Evolutionary conservation across 53 echinoderm and acorn worm species (phyloP).

Genomic region (Paelopatides confundens): DNA sequence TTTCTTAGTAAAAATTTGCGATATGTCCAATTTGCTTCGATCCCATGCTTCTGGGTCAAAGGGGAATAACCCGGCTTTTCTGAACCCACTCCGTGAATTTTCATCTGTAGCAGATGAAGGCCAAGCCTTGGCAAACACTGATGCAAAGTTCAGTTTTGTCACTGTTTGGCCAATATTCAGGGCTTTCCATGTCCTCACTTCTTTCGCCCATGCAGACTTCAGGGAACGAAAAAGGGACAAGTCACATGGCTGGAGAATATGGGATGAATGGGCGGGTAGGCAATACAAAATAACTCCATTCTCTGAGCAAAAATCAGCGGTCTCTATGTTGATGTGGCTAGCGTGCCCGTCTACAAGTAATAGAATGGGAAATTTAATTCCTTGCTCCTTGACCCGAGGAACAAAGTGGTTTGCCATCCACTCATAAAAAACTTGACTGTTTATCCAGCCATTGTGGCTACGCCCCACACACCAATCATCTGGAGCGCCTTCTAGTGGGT

Average conservation of each 20-base stretch:
- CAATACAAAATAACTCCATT: slow-evolving; percentile 52
- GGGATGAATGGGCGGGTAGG: slow-evolving; percentile 48
- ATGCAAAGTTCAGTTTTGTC: neutral
- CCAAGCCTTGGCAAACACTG: neutral
- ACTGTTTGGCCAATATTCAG: neutral
- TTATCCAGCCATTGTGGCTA: slow-evolving; percentile 46
- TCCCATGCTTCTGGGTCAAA: neutral
- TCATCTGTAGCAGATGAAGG: neutral
- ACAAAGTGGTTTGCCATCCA: slow-evolving; percentile 23
- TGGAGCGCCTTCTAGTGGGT: slow-evolving; percentile 30
- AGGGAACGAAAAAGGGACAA: neutral
- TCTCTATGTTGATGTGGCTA: slow-evolving; percentile 24
- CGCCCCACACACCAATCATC: neutral
- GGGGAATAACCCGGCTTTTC: neutral
- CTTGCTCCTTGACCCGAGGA: neutral
- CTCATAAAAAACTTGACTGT: slow-evolving; percentile 1
- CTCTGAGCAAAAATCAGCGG: slow-evolving; percentile 20
- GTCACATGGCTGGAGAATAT: slow-evolving; percentile 56
- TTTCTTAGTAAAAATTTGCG: neutral
- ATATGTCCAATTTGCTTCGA: neutral
- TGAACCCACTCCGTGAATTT: neutral
- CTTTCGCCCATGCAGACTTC: neutral
- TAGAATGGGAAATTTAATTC: slow-evolving; percentile 16
- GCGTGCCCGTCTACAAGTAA: slow-evolving; percentile 60
- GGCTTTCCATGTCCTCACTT: neutral